Evolutionary conservation across 2,797 vertebrate genomes (phyloP).

Genomic region (Squalus acanthias): DNA sequence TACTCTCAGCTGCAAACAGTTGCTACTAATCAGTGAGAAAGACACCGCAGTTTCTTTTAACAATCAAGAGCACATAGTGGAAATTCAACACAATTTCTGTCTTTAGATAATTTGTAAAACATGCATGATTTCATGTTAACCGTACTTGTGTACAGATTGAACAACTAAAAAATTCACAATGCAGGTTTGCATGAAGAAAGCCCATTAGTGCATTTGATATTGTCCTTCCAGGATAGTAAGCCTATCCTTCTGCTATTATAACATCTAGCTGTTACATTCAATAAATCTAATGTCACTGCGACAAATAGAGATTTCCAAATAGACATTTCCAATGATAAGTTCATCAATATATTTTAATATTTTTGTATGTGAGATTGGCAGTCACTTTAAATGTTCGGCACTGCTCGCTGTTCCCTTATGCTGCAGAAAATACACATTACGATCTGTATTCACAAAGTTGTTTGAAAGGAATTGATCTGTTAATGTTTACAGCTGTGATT

Average conservation of each 20-base stretch:
- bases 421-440: not conserved
- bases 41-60: not conserved
- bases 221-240: not conserved
- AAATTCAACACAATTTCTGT: not conserved
- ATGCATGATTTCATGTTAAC: not conserved
- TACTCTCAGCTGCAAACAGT: not conserved
- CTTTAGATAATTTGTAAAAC: not conserved
- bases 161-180: not conserved
- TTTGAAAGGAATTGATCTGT: not conserved
- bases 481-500: not conserved
- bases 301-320: no score
- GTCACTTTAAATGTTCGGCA: not conserved
- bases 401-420: not conserved
- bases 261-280: not conserved
- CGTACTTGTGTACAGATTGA: not conserved
- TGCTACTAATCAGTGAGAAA: conserved; percentile 23
- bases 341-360: not conserved
- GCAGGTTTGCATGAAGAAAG: not conserved
- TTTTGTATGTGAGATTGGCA: not conserved
- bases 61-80: not conserved
- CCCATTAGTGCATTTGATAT: not conserved
- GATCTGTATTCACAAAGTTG: not conserved
- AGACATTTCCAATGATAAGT: not conserved
- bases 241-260: not conserved
- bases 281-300: not conserved